Conservation (phyloP, 2,113 vertebrate genomes). For the Oncorhynchus mykiss region DNA sequence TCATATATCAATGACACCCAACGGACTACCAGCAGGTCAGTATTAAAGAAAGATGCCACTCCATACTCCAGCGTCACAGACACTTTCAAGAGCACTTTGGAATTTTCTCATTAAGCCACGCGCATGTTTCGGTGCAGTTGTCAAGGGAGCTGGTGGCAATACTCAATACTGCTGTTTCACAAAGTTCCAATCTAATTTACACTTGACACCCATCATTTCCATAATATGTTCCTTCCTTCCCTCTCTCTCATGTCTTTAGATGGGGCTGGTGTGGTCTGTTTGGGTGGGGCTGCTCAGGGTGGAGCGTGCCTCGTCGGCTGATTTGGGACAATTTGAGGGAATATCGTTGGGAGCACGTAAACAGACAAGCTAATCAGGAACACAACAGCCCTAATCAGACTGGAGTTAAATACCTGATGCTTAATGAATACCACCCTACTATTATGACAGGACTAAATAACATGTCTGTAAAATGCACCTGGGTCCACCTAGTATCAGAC, state of each 20-base stretch:
- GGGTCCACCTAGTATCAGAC: too few relatives aligned
- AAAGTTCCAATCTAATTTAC: constrained; percentile 70
- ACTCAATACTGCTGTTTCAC: constrained; percentile 67
- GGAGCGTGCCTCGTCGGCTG: constrained; percentile 51
- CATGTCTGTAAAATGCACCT: neutral
- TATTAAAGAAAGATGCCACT: too few relatives aligned
- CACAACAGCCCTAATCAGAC: constrained; percentile 60
- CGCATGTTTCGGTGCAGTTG: constrained; percentile 35
- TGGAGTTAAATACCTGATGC: constrained; percentile 48
- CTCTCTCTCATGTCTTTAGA: constrained; percentile 56
- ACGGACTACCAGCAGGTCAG: too few relatives aligned
- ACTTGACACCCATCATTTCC: constrained; percentile 76
- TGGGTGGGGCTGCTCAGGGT: constrained; percentile 39
- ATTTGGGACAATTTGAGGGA: constrained; percentile 66
- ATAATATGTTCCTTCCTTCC: constrained; percentile 58
- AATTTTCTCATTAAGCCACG: constrained; percentile 56
- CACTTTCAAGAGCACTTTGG: constrained; percentile 9
- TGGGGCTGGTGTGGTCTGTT: constrained; percentile 24
- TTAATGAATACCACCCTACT: neutral
- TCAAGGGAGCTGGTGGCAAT: constrained; percentile 54
- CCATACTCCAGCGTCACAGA: too few relatives aligned
- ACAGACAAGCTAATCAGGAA: constrained; percentile 62
- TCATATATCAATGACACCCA: too few relatives aligned
- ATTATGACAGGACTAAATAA: neutral
- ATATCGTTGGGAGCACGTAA: constrained; percentile 53